Base-by-base conservation (phyloP, 1,140 invertebrate species). In the Diorhabda elongata region DNA sequence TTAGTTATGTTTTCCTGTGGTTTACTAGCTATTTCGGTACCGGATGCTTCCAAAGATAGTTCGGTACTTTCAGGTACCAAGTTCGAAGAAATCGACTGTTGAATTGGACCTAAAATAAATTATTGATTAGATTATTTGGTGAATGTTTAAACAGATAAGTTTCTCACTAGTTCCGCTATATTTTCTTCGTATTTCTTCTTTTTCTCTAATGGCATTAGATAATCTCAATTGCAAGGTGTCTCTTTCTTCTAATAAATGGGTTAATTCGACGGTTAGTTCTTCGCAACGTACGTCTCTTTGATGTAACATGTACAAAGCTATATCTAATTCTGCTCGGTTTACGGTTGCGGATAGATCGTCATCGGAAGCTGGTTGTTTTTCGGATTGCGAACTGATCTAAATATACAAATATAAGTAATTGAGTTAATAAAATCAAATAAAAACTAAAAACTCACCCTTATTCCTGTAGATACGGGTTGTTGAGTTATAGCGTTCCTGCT, bases 251-350 rank as follows among this genome's bases (percentile, higher is more conserved):
- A 95, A 81, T 26, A 96, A 80, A 79, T 91, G 89, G 76, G 91
- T 92, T 44, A 96, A 81, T 81, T 96, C 93, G 71, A 91, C 84
- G 0, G 93, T 95, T 58, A 97, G 83, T 81, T 96, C 93, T 77
- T 97, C 94, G 81, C 92, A 94, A 7, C 92, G 85, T 41, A 95
- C 89, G 73, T 96, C 94, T 73, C 93, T 85, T 73, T 95, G 91
- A 81, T 96, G 92, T 42, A 96, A 83, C 86, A 92, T 92, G 76
- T 94, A 92, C 5, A 94, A 77, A 0, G 92, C 92, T 66, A 93
- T 83, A 80, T 96, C 92, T 58, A 95, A 82, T 78, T 96, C 92
- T 3, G 87, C 84, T 77, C 86, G 70, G 57, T 74, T 79, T 8
- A 78, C 78, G n/a, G 74, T 72, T 58, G 77, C 77, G 2, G 71